Evolutionary conservation across 2,113 vertebrate species (phyloP).

Genomic region (Lichenostomus cassidix): DNA sequence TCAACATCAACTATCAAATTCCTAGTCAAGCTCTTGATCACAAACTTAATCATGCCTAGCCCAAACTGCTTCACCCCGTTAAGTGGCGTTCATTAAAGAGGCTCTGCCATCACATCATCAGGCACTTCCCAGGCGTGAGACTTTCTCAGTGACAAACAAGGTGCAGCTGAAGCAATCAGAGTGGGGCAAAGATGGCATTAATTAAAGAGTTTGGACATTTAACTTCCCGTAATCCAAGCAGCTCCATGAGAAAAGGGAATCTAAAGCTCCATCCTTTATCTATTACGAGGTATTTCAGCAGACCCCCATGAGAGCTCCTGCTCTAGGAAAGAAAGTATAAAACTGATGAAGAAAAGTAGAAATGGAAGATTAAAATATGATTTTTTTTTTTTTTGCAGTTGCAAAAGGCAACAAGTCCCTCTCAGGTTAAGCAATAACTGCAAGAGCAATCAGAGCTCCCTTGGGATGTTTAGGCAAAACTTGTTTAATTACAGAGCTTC

Average conservation of each 20-base stretch:
- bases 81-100: slow-evolving; percentile 45
- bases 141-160: not conserved
- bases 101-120: not conserved
- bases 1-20: slow-evolving; percentile 50
- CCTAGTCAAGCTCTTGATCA: slow-evolving; percentile 44
- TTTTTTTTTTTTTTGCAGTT: not conserved
- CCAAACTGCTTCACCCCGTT: slow-evolving; percentile 37
- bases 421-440: not conserved
- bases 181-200: not conserved
- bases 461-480: not conserved
- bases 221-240: not conserved
- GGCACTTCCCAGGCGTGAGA: not conserved
- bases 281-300: not conserved
- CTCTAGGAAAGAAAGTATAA: not conserved
- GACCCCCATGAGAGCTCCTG: not conserved
- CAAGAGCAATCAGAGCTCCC: not conserved
- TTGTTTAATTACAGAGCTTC: not conserved
- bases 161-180: not conserved
- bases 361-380: not conserved
- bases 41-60: slow-evolving; percentile 56
- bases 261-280: accelerated
- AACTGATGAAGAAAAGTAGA: not conserved
- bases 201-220: not conserved
- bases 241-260: not conserved
- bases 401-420: not conserved